Evolutionary conservation across 2,113 vertebrate genomes (phyloP), one percentile per base, ranked within the genome.

Genomic region (Myrmecobius fasciatus): DNA sequence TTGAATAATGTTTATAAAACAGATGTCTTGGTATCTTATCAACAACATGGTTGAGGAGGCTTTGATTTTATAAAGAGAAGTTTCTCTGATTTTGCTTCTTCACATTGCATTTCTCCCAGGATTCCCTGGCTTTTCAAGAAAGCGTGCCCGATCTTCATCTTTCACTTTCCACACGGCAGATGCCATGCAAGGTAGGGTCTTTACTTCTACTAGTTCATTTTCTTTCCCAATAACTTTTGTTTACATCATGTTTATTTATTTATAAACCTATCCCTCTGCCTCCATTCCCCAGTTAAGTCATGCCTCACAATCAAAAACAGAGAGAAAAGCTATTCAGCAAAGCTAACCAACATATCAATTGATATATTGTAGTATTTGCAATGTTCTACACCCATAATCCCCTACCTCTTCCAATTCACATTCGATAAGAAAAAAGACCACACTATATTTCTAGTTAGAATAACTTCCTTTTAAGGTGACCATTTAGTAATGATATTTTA

Each of bases 101-200:
- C 28, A 36, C 28, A 3, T 93, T 97, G 26, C 83, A 95, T 97
- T 96, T 97, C 51, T 97, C 95, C 10, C 96, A 99, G 99, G 98
- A 96, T 83, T 96, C 46, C 95, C 93, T 92, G 95, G 43, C 36
- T 98, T 92, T 94, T 97, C 98, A 89, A 98, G 98, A 96, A 99
- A 99, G 92, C 98, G 98, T 36, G 28, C 95, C 92, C 97, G 98
- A 52, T 98, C 98, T 60, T 99, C 98, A 51, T 98, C 98, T 96
- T 98, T 98, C 95, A 98, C 98, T 89, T 98, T 97, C 75, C 97
- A 98, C 52, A 96, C 97, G 36, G 93, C 97, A 95, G 93, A 95
- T 67, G 89, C 67, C 90, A 51, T 94, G 91, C 94, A 96, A 97
- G 97, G 99, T 98, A 97, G 25, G 96, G 25, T 0, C 0, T 91